Base-by-base conservation (phyloP, 2,797 vertebrate species). In the Tinamus major region DNA sequence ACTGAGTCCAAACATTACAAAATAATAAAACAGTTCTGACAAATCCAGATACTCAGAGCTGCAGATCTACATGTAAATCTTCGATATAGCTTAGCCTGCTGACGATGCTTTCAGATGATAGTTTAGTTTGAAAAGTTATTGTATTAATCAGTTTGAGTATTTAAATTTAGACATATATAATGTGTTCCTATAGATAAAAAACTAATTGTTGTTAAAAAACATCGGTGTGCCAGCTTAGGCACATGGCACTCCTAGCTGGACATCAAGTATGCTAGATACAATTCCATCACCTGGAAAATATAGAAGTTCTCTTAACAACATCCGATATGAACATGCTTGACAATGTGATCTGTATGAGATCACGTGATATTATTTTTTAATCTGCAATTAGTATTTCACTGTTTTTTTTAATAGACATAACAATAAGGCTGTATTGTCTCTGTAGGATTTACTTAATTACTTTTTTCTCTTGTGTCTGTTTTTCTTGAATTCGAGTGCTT, bases 311-410 rank as follows among this genome's bases (percentile, higher is more conserved):
- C 27, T 87, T 90, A 95, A 76, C 49, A 92, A 48, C 33, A 74
- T 87, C 93, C 95, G 92, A 77, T 82, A 95, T 26, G 2, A 33
- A 23, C 31, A n/a, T 92, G 81, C 94, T 89, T 62, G 71, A 95
- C 95, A 88, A 62, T 53, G 24, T 79, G 94, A 78, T 78, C 91
- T 90, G 37, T 31, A 68, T 68, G 85, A 82, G 81, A 96, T 78
- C 61, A 96, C 76, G 69, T 76, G 64, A 20, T 42, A 77, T 95
- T 94, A 87, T 96, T 96, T 96, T 92, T 96, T 85, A n/a, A 55
- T 51, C 42, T 82, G 69, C 81, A 95, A 95, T 96, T 97, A 96
- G 92, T 92, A 64, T 77, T 94, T 93, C 83, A 61, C 79, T 83
- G 2, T 41, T 72, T 88, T 88, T 56, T 56, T 13, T 29, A 29